Conservation (phyloP, 2,113 vertebrate species). For the Percopsis transmontana region DNA sequence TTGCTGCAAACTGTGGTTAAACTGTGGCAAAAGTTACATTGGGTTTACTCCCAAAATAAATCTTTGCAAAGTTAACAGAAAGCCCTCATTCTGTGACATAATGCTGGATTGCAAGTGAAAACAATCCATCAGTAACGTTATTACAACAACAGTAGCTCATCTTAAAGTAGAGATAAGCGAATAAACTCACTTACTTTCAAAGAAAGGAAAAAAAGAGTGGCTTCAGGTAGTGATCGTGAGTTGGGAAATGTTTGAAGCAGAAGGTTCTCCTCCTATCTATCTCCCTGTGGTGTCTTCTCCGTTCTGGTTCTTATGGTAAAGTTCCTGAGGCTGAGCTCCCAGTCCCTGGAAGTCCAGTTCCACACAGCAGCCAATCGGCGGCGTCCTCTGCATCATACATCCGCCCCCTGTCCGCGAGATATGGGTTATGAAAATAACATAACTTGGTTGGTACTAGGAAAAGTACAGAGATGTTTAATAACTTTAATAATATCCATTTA, state of each 20-base stretch:
- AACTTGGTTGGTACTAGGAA: neutral
- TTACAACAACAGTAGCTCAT: no score
- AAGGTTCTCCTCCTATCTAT: conserved; percentile 42
- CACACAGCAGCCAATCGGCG: conserved; percentile 54
- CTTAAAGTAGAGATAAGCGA: neutral
- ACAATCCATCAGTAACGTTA: conserved; percentile 1
- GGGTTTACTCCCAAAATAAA: neutral
- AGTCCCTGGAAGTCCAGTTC: conserved; percentile 33
- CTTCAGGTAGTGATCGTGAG: neutral
- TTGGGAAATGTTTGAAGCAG: conserved; percentile 22
- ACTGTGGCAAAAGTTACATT: no score
- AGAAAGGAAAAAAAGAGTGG: neutral
- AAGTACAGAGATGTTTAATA: neutral
- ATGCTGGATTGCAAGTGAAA: neutral
- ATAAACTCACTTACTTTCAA: conserved; percentile 41
- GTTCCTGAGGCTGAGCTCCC: neutral
- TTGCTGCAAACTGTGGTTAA: no score
- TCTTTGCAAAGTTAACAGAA: neutral
- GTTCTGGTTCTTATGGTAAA: conserved; percentile 28
- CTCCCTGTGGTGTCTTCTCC: conserved; percentile 14
- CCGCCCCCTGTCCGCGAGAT: conserved; percentile 46
- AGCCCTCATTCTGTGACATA: neutral
- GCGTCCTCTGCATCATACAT: conserved; percentile 65
- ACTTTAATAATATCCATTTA: no score
- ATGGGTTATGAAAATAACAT: conserved; percentile 34